Conservation (phyloP, 2,797 vertebrate species). For the Clarias laeviceps region DNA sequence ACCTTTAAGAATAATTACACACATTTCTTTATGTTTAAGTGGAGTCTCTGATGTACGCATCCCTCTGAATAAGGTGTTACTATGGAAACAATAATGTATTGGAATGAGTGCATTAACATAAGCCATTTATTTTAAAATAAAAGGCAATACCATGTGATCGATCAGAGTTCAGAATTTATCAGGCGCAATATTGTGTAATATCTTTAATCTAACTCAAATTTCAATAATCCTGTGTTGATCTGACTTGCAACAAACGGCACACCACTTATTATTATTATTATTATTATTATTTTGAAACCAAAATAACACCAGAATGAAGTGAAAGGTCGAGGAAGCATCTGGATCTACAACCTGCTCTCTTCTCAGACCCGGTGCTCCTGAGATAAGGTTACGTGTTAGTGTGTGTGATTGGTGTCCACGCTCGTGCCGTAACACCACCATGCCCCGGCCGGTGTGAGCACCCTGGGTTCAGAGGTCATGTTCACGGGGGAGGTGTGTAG, state of each 20-base stretch:
- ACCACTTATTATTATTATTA: too few relatives aligned
- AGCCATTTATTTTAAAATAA: background rate
- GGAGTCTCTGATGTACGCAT: background rate
- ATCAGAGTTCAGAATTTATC: background rate
- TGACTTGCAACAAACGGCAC: background rate
- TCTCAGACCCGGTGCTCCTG: conserved; percentile 32
- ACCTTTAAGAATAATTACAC: background rate
- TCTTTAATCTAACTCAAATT: background rate
- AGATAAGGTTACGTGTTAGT: conserved; percentile 24
- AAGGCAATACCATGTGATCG: background rate
- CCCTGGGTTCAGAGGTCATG: conserved; percentile 51
- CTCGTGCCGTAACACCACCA: conserved; percentile 34
- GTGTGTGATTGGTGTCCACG: conserved; percentile 35
- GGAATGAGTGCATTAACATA: background rate
- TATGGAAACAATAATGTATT: background rate
- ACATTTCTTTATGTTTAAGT: background rate
- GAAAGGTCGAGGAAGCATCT: conserved; percentile 50
- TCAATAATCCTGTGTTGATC: background rate
- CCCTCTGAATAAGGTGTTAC: background rate
- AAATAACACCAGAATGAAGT: conserved; percentile 14
- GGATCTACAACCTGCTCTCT: conserved; percentile 54
- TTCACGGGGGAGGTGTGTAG: conserved; percentile 33
- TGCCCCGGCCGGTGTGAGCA: conserved; percentile 36
- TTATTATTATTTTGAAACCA: background rate
- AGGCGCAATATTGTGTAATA: background rate